Evolutionary conservation across 2,888 invertebrate species (phyloP).

Genomic region (Drosophila emarginata): DNA sequence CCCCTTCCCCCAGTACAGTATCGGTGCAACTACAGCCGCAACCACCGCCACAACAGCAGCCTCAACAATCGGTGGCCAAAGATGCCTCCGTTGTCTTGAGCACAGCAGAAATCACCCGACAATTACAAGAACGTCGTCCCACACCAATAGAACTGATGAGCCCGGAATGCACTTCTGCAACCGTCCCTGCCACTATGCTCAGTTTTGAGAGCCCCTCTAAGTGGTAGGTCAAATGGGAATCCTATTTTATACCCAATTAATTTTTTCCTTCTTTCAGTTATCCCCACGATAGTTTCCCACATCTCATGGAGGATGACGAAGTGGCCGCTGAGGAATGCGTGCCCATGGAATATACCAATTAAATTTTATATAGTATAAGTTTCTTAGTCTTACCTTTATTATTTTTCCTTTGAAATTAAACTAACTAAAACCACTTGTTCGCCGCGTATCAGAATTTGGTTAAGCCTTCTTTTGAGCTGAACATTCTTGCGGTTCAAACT

Average conservation of each 20-base stretch:
- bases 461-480: constrained; percentile 87
- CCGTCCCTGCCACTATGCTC: constrained; percentile 96
- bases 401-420: constrained; percentile 36
- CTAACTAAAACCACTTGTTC: constrained; percentile 88
- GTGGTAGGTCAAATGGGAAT: constrained; percentile 83
- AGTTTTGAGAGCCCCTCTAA: constrained; percentile 95
- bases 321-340: constrained; percentile 91
- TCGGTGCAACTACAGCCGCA: constrained; percentile 10
- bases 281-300: constrained; percentile 89
- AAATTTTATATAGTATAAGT: constrained; percentile 20
- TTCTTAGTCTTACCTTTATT: constrained; percentile 22
- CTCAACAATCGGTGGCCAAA: constrained; percentile 29
- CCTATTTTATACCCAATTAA: not conserved
- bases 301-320: constrained; percentile 87
- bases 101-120: constrained; percentile 94
- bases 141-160: constrained; percentile 87
- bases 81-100: constrained; percentile 95
- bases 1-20: constrained; percentile 45
- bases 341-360: constrained; percentile 85
- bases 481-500: constrained; percentile 86
- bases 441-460: constrained; percentile 89
- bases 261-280: constrained; percentile 84
- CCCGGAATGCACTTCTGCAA: constrained; percentile 93
- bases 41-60: constrained; percentile 5
- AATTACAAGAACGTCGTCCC: constrained; percentile 90